These are phyloP conservation scores for Aphaenogaster rudis DNA, from an alignment of 1,140 invertebrate genomes.

Conservation along the genomic window DNA sequence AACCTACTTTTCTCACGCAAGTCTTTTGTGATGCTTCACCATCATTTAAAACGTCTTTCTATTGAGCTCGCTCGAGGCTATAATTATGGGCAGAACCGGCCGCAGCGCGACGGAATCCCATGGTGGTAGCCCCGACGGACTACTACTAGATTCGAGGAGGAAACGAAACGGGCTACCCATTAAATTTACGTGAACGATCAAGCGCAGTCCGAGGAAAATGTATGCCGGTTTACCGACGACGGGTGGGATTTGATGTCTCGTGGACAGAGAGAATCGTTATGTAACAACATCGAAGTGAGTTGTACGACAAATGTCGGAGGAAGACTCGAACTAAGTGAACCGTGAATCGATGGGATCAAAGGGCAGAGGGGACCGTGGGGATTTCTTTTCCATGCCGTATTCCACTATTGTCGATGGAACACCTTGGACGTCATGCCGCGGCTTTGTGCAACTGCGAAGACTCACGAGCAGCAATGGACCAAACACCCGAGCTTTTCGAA, in stretches of 20 bases:
- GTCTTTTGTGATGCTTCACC: not conserved
- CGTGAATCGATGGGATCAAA: conserved; percentile 83
- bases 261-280: conserved; percentile 81
- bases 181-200: conserved; percentile 23
- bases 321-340: conserved; percentile 85
- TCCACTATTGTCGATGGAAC: conserved; percentile 80
- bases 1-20: not conserved
- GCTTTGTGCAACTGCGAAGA: conserved; percentile 81
- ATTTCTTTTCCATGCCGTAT: conserved; percentile 75
- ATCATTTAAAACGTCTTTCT: conserved; percentile 35
- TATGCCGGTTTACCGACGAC: conserved; percentile 72
- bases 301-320: conserved; percentile 86
- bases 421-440: conserved; percentile 85
- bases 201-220: conserved; percentile 44
- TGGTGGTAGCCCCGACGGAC: not conserved
- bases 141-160: conserved; percentile 54
- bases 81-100: conserved; percentile 43
- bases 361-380: conserved; percentile 42
- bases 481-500: conserved; percentile 70
- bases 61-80: not conserved
- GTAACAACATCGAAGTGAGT: conserved; percentile 85
- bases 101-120: not conserved
- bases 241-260: conserved; percentile 68
- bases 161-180: conserved; percentile 50
- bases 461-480: conserved; percentile 51